A percentile compares a stretch with the other conserved stretches of the same genome.
Evolutionary conservation across 2,113 vertebrate genomes (phyloP).

Genomic region (Phaethornis superciliosus): DNA sequence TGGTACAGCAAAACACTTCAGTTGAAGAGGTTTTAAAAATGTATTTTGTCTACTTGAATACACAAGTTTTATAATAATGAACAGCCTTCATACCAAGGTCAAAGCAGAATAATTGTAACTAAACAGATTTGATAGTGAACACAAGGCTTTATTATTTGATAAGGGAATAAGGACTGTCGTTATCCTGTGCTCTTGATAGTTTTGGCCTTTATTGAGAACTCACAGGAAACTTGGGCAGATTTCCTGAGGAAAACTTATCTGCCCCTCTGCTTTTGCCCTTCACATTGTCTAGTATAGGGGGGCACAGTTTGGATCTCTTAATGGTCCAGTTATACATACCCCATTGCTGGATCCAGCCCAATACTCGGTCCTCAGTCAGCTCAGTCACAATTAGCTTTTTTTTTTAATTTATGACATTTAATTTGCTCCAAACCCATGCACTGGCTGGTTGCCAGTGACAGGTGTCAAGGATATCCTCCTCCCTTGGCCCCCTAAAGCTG

Average conservation of each 20-base stretch:
- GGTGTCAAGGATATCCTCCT: not conserved
- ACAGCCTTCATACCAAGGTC: not conserved
- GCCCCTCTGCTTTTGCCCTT: not conserved
- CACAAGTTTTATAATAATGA: not conserved
- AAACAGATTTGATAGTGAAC: constrained; percentile 1
- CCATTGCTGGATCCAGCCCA: not conserved
- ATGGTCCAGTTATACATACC: not conserved
- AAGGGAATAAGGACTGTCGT: not conserved
- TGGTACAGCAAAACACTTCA: constrained; percentile 46
- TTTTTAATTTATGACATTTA: not conserved
- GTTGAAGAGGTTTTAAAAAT: constrained; percentile 28
- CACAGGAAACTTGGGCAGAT: not conserved
- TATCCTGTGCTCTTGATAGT: not conserved
- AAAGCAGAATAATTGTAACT: not conserved
- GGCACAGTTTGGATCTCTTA: not conserved
- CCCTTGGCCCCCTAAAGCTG: not conserved
- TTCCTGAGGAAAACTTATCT: not conserved
- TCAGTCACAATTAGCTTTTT: not conserved
- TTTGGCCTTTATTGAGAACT: not conserved
- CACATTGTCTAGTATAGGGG: not conserved
- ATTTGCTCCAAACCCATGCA: not conserved
- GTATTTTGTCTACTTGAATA: constrained; percentile 32
- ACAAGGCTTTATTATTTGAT: not conserved
- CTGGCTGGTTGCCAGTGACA: not conserved
- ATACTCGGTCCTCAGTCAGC: not conserved